Evolutionary conservation across 2,797 vertebrate genomes (phyloP), one percentile per base, ranked within the genome.

Genomic region (Chanos chanos): DNA sequence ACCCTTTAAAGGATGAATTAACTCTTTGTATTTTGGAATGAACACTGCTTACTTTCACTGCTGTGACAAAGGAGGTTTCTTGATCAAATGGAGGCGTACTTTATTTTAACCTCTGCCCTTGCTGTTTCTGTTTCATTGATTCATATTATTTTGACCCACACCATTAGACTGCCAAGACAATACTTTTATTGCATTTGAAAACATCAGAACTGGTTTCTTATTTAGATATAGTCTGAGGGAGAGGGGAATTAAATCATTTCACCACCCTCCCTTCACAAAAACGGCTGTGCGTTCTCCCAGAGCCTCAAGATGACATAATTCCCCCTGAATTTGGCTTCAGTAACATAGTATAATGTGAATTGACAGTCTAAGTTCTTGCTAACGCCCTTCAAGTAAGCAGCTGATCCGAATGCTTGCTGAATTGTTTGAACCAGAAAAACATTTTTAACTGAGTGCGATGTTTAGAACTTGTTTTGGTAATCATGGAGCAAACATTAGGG

Each of bases 321-420:
- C 71, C 64, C 58, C 63, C 43, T 24, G 36, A 56, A 66, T 66
- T 73, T 70, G 61, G 61, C 70, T 73, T 75, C 57, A 52, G 53
- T 55, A 67, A 59, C 40, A 45, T 51, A 15, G 28, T 40, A 47
- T 48, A 16, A 16, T 37, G 58, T 48, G 27, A 64, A 40, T 53
- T 71, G 52, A 61, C 60, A 62, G 58, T 54, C 48, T 10, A 43
- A 65, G 40, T 44, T 41, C 62, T 61, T 9, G 27, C 66, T 52
- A 61, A 61, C 28, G 45, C 51, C 51, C 51, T 58, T 55, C 69
- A 44, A 48, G 34, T 33, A 21, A 44, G 37, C 53, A 39, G 16
- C 57, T 13, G 62, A 48, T 65, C 68, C 55, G 48, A 47, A 45
- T 70, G 64, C 65, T 58, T 70, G 49, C 47, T 43, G 15, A 27